Evolutionary conservation across 2,888 invertebrate genomes (phyloP), one percentile per base, ranked within the genome.

Genomic region (Lingula anatina): DNA sequence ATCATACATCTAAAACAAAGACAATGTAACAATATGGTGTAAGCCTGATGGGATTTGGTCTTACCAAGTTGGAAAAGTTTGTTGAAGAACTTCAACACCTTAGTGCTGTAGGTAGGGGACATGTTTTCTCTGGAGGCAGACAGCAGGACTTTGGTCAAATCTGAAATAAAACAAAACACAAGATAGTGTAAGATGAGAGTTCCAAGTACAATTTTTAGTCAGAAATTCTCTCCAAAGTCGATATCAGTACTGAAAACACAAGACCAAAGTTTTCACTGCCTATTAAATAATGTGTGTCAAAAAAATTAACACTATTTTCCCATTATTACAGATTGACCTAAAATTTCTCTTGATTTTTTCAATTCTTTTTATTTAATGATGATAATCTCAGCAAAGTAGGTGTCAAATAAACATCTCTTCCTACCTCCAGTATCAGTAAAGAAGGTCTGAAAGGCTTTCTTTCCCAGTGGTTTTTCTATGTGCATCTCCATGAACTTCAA

Each of bases 401-500:
- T n/a, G n/a, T n/a, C n/a, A n/a, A n/a, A n/a, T n/a, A n/a, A n/a
- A n/a, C n/a, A n/a, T n/a, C n/a, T n/a, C n/a, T n/a, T n/a, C n/a
- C n/a, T n/a, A 69, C 75, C 71, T 53, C 64, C 65, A 44, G 64
- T 61, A 44, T 68, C 64, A 20, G 71, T 60, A 67, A 92, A 92
- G 66, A 92, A 90, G 50, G 84, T 83, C 64, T 90, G 87, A 65
- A 92, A 83, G 0, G 93, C 92, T 63, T 85, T 83, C 55, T 88
- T 83, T 0, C 91, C 92, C 0, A 87, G 83, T 0, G 87, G 83
- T 54, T 88, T 88, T 47, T 92, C 91, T 23, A 94, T 75, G 57
- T 91, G 84, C 65, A 86, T 86, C 71, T 91, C 90, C 84, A 93
- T 87, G 66, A 90, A 92, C 63, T 86, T 87, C 23, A 90, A 81